Evolutionary conservation across 2,797 vertebrate genomes (phyloP).

Genomic region (Sciurus vulgaris): DNA sequence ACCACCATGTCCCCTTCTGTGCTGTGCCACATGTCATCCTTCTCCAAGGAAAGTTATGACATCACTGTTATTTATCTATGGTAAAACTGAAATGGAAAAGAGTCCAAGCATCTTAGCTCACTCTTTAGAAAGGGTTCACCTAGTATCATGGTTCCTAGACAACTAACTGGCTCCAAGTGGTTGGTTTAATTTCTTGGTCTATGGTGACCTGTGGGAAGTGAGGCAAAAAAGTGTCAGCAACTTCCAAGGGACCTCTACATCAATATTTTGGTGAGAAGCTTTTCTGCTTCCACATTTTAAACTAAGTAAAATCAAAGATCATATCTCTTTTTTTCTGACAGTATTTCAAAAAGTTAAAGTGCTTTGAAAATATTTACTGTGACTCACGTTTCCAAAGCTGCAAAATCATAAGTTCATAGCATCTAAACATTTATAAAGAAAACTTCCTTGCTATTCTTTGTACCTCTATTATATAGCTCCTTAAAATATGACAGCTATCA

Average conservation of each 20-base stretch:
- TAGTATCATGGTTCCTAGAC: neutral
- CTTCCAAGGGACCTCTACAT: neutral
- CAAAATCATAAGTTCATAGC: neutral
- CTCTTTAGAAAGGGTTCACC: neutral
- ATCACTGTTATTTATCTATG: constrained; percentile 21
- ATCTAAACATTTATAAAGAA: neutral
- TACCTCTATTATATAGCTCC: neutral
- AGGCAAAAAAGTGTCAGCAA: neutral
- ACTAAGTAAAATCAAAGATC: constrained; percentile 29
- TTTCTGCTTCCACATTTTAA: constrained; percentile 55
- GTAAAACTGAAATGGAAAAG: constrained; percentile 32
- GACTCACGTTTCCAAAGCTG: neutral
- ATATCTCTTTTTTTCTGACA: neutral
- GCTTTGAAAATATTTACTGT: constrained; percentile 22
- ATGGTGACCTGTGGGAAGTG: neutral
- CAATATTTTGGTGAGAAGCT: constrained; percentile 50
- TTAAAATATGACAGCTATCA: neutral
- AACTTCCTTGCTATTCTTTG: neutral
- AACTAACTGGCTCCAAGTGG: neutral
- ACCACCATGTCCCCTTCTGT: neutral
- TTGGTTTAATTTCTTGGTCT: neutral
- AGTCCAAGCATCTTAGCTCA: neutral
- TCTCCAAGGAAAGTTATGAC: neutral
- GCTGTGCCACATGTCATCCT: neutral
- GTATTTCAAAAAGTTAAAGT: constrained; percentile 28